A percentile compares a stretch with the other conserved stretches of the same genome.
phyloP scores from a whole-genome alignment of 2,888 invertebrate species.

The Hesperia comma region DNA sequence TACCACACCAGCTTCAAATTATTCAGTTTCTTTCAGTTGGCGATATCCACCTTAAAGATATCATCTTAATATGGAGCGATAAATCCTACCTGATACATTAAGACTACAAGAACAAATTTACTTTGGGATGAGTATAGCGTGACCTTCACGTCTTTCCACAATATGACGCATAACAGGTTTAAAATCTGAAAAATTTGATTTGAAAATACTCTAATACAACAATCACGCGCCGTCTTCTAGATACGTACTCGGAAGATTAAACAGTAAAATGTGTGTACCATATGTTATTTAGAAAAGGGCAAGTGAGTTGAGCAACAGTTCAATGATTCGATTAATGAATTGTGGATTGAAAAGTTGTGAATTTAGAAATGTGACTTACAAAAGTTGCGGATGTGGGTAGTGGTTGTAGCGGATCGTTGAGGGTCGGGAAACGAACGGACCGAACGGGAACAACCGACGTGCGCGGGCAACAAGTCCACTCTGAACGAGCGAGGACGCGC shows the following conservation, averaged over 20 bases:
- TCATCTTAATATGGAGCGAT: slow-evolving; percentile 48
- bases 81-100: slow-evolving; percentile 68
- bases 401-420: slow-evolving; percentile 38
- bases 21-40: slow-evolving; percentile 5
- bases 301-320: not conserved
- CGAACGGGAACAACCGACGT: slow-evolving; percentile 46
- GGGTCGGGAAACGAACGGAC: slow-evolving; percentile 40
- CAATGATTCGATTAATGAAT: slow-evolving; percentile 35
- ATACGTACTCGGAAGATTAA: slow-evolving; percentile 41
- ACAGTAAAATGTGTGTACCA: slow-evolving; percentile 36
- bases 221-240: slow-evolving; percentile 47
- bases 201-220: slow-evolving; percentile 46
- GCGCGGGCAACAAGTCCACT: slow-evolving; percentile 55
- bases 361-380: slow-evolving; percentile 40
- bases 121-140: slow-evolving; percentile 49
- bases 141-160: slow-evolving; percentile 50
- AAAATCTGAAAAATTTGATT: slow-evolving; percentile 45
- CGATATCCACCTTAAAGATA: slow-evolving; percentile 15
- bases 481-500: slow-evolving; percentile 65
- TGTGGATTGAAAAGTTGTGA: slow-evolving; percentile 24
- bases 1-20: not conserved
- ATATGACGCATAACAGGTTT: slow-evolving; percentile 48
- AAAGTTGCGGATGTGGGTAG: slow-evolving; percentile 34
- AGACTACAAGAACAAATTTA: slow-evolving; percentile 68
- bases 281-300: slow-evolving; percentile 13